Base-by-base conservation (phyloP, 2,113 vertebrate species). In the Pica pica region DNA sequence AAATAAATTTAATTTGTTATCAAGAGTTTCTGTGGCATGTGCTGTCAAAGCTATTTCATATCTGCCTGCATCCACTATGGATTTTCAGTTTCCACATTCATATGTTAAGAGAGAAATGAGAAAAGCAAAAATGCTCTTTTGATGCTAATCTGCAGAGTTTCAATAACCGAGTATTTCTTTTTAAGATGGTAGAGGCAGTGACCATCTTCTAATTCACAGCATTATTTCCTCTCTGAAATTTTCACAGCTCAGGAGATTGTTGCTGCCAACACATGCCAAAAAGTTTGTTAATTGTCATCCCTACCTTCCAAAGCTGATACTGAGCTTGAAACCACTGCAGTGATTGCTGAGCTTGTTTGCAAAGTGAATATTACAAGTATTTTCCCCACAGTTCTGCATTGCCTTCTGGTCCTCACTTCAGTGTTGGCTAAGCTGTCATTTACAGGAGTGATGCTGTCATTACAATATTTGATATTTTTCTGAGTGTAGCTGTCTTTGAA, bases 371-470 rank as follows among this genome's bases (percentile, higher is more conserved):
- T 94, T 89, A 94, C 53, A 83, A 84, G 78, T 75, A 70, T 96
- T 94, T 97, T 63, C 84, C 87, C 84, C 84, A 94, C 78, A 89
- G 68, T 28, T 95, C 93, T 94, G 64, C 77, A 46, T 11, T 93
- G 78, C 92, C 95, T 96, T 95, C 88, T 95, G 92, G 87, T 95
- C 87, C 74, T 93, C 95, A 19, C 74, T 92, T 71, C 87, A 76
- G 8, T 97, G 90, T 93, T 96, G 94, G 78, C 49, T 87, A 94
- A 97, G 90, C 92, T 96, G 96, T 91, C 96, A 91, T 20, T 91
- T 89, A 21, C 65, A 82, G 73, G 78, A 96, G 61, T 82, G 89
- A 94, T 93, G 80, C 35, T 96, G 94, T 94, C 94, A 88, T 91
- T 91, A 55, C 73, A 94, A 75, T 89, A 82, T 87, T 91, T 83